Evolutionary conservation across 2,113 vertebrate genomes (phyloP), one percentile per base, ranked within the genome.

Genomic region (Pachycephala philippinensis): DNA sequence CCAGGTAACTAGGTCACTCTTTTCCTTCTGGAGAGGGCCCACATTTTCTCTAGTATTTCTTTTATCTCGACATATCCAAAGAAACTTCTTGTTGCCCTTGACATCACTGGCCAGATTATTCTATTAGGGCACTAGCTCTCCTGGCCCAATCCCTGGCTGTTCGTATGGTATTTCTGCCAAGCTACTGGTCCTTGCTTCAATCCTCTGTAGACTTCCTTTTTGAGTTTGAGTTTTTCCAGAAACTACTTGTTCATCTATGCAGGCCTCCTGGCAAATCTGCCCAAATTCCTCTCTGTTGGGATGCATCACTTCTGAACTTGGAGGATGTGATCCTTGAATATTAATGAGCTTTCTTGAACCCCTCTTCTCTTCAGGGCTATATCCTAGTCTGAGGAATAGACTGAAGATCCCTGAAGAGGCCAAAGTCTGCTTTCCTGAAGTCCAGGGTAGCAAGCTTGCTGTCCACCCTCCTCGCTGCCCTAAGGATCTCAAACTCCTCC

Each of bases 401-500:
- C 40, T 24, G 28, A 47, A 72, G 39, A 40, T 64, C 28, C 54
- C 24, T 78, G 53, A 64, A 56, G 26, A 77, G 9, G 9, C 35
- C 13, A 21, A 16, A 72, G 15, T 84, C 21, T 13, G 1, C 39
- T 77, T 28, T 59, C 18, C 24, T 68, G 16, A 84, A 59, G 13
- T 68, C 13, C 10, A 53, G 33, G 33, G 11, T 10, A 54, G 5
- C 0, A 0, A 69, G 26, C 8, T 61, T 89, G 52, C 40, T 76
- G 20, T 40, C 24, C 17, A 15, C 4, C 11, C 9, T 61, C 35
- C 8, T 75, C 0, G 0, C 24, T 68, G n/a, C 11, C 14, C 24
- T 61, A 19, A 83, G 17, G 31, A 28, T 83, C 40, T 61, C 19
- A 69, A 35, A 76, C 47, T 61, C n/a, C 15, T 54, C 28, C 35